A percentile compares a stretch with the other conserved stretches of the same genome.
These are phyloP conservation scores for Pelvicachromis taeniatus DNA, from an alignment of 2,113 vertebrate species.

Conservation along the genomic window DNA sequence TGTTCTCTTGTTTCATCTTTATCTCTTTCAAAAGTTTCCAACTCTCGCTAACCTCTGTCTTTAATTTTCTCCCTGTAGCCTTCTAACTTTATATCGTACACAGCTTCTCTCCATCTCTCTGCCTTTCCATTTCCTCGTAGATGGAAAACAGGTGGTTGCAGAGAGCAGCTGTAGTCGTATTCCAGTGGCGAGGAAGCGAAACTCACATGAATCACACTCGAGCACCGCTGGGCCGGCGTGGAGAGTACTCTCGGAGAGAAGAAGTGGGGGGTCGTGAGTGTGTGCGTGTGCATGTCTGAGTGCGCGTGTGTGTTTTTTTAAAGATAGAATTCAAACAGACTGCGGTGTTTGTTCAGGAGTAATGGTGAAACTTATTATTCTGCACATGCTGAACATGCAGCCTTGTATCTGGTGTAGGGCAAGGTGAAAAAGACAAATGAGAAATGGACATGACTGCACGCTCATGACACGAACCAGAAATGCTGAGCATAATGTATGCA, in stretches of 20 bases:
- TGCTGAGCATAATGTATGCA: not conserved
- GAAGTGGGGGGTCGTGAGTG: not conserved
- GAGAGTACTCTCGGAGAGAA: not conserved
- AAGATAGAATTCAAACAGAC: not conserved
- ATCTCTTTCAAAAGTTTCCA: not conserved
- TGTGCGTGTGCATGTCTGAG: not conserved
- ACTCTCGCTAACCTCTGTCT: not conserved
- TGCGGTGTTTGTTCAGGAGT: not conserved
- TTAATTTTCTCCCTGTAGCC: not conserved
- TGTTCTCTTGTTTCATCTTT: not conserved
- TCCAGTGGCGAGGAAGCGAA: not conserved
- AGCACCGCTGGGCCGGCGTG: not conserved
- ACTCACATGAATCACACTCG: conserved; percentile 2
- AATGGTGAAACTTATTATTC: not conserved
- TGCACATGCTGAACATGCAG: not conserved
- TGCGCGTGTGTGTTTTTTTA: not conserved
- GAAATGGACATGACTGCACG: not conserved
- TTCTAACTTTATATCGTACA: not conserved
- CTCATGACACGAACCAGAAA: not conserved
- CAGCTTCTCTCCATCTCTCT: not conserved
- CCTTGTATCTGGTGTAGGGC: not conserved
- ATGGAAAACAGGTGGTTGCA: conserved; percentile 26
- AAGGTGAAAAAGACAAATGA: not conserved
- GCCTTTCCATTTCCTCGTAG: not conserved
- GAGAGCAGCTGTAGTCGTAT: not conserved